phyloP scores from a whole-genome alignment of 2,888 invertebrate species.

The Drosophila paucipuncta region DNA sequence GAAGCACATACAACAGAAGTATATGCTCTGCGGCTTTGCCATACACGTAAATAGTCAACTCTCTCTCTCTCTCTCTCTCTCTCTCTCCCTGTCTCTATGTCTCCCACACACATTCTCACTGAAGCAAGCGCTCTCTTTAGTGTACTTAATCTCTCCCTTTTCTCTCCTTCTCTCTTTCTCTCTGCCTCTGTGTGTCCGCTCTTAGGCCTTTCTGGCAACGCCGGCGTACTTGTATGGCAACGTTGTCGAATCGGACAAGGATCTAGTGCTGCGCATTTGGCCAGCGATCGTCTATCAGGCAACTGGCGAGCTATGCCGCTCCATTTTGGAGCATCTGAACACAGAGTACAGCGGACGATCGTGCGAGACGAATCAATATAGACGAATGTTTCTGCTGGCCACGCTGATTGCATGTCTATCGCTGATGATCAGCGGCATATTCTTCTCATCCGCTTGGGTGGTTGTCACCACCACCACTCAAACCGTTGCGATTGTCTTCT shows the following conservation, averaged over 20 bases:
- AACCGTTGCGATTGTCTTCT: constrained; percentile 83
- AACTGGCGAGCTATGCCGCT: constrained; percentile 83
- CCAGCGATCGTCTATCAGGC: constrained; percentile 85
- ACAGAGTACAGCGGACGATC: constrained; percentile 82
- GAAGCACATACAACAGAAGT: constrained; percentile 85
- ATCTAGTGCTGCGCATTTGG: constrained; percentile 84
- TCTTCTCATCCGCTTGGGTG: constrained; percentile 85
- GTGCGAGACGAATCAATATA: constrained; percentile 80
- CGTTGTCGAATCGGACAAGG: constrained; percentile 84
- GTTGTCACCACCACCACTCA: constrained; percentile 83
- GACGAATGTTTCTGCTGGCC: constrained; percentile 82
- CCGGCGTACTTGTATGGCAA: constrained; percentile 85
- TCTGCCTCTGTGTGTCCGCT: background rate
- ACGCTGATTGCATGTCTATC: constrained; percentile 82
- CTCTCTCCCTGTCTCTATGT: no score
- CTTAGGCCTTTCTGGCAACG: constrained; percentile 84
- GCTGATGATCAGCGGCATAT: constrained; percentile 83
- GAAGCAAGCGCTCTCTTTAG: constrained; percentile 21
- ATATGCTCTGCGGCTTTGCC: constrained; percentile 85
- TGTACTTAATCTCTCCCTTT: constrained; percentile 17
- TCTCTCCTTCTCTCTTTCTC: background rate
- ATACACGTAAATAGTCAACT: constrained; percentile 82
- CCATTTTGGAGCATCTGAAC: constrained; percentile 83
- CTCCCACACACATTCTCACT: background rate
- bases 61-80: background rate